Percentiles rank a stretch among this genome's conserved stretches.
These are phyloP conservation scores for Elegia similella DNA, from an alignment of 2,888 invertebrate genomes.

Conservation along the genomic window DNA sequence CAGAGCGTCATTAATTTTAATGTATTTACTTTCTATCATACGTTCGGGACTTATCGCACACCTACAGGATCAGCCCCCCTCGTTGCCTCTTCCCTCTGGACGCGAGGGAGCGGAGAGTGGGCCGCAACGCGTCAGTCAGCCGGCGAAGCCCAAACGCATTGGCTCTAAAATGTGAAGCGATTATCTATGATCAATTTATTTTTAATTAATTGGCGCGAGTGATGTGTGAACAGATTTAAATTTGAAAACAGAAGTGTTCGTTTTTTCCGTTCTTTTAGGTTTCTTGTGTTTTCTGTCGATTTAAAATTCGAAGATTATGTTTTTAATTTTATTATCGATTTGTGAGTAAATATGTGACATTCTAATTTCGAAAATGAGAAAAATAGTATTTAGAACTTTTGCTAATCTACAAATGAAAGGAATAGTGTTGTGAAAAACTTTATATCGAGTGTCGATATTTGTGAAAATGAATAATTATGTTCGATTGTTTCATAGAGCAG, in stretches of 20 bases:
- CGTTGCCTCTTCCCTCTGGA: slow-evolving; percentile 58
- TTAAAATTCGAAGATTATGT: no score
- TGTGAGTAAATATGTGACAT: not conserved
- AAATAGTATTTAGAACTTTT: not conserved
- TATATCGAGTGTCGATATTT: not conserved
- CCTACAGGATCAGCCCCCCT: slow-evolving; percentile 42
- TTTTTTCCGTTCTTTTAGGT: no score
- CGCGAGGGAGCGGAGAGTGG: slow-evolving; percentile 43
- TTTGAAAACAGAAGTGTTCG: not conserved
- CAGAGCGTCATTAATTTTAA: slow-evolving; percentile 7
- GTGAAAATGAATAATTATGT: slow-evolving; percentile 5
- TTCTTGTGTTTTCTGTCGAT: no score
- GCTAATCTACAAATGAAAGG: not conserved
- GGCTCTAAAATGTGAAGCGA: not conserved
- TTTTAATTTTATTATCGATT: not conserved
- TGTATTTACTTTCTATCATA: slow-evolving; percentile 15
- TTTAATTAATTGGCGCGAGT: slow-evolving; percentile 5
- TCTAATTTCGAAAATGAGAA: not conserved
- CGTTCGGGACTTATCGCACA: slow-evolving; percentile 20
- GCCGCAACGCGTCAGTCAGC: slow-evolving; percentile 54
- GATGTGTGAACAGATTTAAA: not conserved
- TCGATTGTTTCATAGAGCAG: not conserved
- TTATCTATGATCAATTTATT: not conserved
- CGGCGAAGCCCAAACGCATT: slow-evolving; percentile 27
- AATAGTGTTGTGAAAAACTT: slow-evolving; percentile 9